Evolutionary conservation across 2,888 invertebrate species (phyloP).

Genomic region (Galerucella calmariensis): DNA sequence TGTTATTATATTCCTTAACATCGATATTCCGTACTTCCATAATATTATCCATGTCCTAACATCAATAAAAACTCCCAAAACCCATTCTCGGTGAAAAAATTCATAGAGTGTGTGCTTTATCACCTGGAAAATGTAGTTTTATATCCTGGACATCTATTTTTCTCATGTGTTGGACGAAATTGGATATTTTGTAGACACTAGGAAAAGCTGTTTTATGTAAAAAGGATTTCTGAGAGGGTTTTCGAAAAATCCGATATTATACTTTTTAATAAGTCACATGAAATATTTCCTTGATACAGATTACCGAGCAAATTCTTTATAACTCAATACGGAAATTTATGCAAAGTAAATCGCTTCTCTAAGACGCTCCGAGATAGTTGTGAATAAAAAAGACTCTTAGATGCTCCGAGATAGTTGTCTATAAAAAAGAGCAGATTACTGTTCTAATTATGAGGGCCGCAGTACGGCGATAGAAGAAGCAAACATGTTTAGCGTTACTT

Average conservation of each 20-base stretch:
- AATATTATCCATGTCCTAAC: not conserved
- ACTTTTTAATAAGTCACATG: not conserved
- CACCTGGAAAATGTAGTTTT: slow-evolving; percentile 18
- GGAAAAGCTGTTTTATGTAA: not conserved
- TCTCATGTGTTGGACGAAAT: not conserved
- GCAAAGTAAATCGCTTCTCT: not conserved
- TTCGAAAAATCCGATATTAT: not conserved
- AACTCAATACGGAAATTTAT: not conserved
- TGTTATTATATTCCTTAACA: too few relatives aligned
- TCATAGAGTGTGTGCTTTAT: slow-evolving; percentile 16
- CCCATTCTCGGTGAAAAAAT: not conserved
- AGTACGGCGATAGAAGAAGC: too few relatives aligned
- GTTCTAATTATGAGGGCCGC: too few relatives aligned
- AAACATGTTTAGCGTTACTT: too few relatives aligned
- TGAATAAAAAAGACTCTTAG: too few relatives aligned
- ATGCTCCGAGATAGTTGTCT: too few relatives aligned
- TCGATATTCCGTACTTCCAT: too few relatives aligned
- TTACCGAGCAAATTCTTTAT: not conserved
- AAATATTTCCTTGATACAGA: not conserved
- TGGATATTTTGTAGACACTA: slow-evolving; percentile 9
- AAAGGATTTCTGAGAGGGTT: not conserved
- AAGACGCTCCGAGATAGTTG: too few relatives aligned
- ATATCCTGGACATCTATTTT: slow-evolving; percentile 12
- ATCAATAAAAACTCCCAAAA: not conserved
- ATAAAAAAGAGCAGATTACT: too few relatives aligned